Evolutionary conservation across 2,888 invertebrate genomes (phyloP), one percentile per base, ranked within the genome.

Genomic region (Chloroclysta siterata): DNA sequence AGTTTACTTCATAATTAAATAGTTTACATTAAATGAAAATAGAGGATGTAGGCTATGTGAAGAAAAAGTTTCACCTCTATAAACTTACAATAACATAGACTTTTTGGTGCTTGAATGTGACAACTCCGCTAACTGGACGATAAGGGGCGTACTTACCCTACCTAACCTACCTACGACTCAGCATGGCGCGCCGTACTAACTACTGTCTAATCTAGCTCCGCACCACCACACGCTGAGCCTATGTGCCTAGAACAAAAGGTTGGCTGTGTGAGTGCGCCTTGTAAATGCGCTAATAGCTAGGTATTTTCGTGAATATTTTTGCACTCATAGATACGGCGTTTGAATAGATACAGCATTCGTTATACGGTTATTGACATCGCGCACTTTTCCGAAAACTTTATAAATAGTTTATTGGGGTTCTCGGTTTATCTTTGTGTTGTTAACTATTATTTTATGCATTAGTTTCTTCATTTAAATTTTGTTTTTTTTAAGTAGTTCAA

Each of bases 291-390:
- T 61, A 50, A 53, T 58, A 42, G 42, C 44, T 63, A 53, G 46
- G 22, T 62, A 53, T 59, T 53, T 50, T 60, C 42, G 52, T 55
- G 41, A 58, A 55, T 54, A 53, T 53, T 39, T 61, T 65, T 14
- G 46, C 46, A 50, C 44, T 53, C 48, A 42, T 57, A 56, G 47
- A 17, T 58, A 61, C 54, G 44, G 28, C 36, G 63, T 60, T 59
- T 53, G 54, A 54, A 46, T 60, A 59, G 50, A 54, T 53, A 56
- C 52, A 60, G 53, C 52, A 67, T 61, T 64, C 56, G 66, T 71
- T 70, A 73, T 60, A 58, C 65, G 76, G 77, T 72, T 76, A 72
- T 74, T 78, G 76, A 79, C 79, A 72, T 65, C 65, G 66, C 63
- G 67, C 68, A 65, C 68, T 70, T 60, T 61, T 64, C 59, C 17